Conservation (phyloP, 1,140 invertebrate genomes). For the Diprion similis region DNA sequence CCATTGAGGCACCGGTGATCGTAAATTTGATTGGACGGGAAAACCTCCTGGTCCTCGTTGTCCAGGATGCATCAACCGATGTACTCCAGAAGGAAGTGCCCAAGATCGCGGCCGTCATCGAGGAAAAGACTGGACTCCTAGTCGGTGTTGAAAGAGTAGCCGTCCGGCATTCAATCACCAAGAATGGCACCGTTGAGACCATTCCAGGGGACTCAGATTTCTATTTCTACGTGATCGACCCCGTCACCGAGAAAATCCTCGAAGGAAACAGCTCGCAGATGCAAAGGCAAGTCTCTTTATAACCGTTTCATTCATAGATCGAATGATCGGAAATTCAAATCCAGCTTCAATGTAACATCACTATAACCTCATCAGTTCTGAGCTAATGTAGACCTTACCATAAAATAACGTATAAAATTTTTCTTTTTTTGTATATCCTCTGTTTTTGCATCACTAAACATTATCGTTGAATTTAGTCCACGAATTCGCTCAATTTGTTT, state of each 20-base stretch:
- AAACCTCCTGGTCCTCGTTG: slow-evolving; percentile 79
- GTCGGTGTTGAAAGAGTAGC: slow-evolving; percentile 81
- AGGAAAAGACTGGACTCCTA: slow-evolving; percentile 76
- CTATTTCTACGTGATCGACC: slow-evolving; percentile 87
- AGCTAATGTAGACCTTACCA: no score
- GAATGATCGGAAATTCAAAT: no score
- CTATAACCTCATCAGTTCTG: no score
- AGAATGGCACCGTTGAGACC: slow-evolving; percentile 77
- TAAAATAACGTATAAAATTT: no score
- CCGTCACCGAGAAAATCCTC: slow-evolving; percentile 76
- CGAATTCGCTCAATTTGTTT: no score
- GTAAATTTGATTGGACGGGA: slow-evolving; percentile 74
- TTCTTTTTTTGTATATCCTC: no score
- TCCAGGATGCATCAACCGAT: slow-evolving; percentile 78
- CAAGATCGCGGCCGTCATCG: slow-evolving; percentile 72
- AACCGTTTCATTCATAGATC: slow-evolving; percentile 10
- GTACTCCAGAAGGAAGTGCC: slow-evolving; percentile 70
- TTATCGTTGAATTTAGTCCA: no score
- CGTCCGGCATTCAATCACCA: slow-evolving; percentile 69
- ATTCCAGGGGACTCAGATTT: slow-evolving; percentile 81
- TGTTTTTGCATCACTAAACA: no score
- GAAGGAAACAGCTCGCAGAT: slow-evolving; percentile 74
- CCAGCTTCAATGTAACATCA: no score
- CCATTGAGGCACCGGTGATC: slow-evolving; percentile 70
- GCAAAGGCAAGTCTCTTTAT: slow-evolving; percentile 65